Percentiles rank a stretch among this genome's conserved stretches.
phyloP scores from a whole-genome alignment of 2,888 invertebrate genomes.

The Drosophila ezoana region DNA sequence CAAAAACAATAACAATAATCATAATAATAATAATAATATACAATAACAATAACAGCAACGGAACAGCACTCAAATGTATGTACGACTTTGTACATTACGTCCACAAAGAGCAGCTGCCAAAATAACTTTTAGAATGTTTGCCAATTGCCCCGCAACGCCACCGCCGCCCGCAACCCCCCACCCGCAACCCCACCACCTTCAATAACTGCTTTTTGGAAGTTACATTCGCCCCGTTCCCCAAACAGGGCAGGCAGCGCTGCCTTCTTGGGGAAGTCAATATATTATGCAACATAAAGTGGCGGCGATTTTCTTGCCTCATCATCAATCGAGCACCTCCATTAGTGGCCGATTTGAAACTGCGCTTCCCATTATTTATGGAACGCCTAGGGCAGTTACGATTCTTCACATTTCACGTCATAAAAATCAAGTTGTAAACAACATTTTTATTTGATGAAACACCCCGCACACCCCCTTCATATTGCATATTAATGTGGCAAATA shows the following conservation, averaged over 20 bases:
- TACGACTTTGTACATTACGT: conserved; percentile 18
- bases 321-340: conserved; percentile 49
- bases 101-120: conserved; percentile 54
- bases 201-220: conserved; percentile 7
- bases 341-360: conserved; percentile 46
- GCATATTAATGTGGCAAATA: neutral
- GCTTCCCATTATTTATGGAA: conserved; percentile 44
- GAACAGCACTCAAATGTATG: conserved; percentile 51
- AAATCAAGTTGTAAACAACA: conserved; percentile 38
- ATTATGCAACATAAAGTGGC: conserved; percentile 55
- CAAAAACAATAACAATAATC: conserved; percentile 77
- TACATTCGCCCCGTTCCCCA: conserved; percentile 2
- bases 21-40: conserved; percentile 62
- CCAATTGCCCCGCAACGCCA: conserved; percentile 29
- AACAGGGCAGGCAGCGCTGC: conserved; percentile 10
- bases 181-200: neutral
- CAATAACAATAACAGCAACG: conserved; percentile 70
- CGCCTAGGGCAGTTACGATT: conserved; percentile 18
- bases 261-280: conserved; percentile 40
- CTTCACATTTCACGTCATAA: conserved; percentile 30
- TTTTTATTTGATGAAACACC: conserved; percentile 23
- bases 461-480: neutral
- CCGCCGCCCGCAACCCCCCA: neutral
- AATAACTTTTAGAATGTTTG: conserved; percentile 58
- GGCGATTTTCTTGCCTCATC: conserved; percentile 46